Conservation (phyloP, 2,113 vertebrate genomes). For the Rutilus rutilus region DNA sequence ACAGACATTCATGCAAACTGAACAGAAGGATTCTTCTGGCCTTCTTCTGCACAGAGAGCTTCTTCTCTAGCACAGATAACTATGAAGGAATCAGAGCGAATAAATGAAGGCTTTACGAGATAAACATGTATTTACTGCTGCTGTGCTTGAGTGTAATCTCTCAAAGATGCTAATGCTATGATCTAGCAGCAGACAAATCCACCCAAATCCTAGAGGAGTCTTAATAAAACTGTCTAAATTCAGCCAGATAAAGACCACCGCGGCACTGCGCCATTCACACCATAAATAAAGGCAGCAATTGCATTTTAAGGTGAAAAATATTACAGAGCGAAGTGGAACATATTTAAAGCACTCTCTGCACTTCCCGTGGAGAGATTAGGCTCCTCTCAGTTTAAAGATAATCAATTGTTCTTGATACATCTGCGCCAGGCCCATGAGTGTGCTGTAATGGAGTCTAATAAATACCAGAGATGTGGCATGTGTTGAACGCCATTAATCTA, state of each 20-base stretch:
- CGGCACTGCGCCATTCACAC: conserved; percentile 64
- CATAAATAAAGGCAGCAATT: conserved; percentile 75
- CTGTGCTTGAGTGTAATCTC: conserved; percentile 48
- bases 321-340: conserved; percentile 72
- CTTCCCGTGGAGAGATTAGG: conserved; percentile 72
- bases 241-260: conserved; percentile 75
- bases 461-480: conserved; percentile 70
- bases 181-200: conserved; percentile 59
- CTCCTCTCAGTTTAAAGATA: conserved; percentile 77
- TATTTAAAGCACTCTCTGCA: conserved; percentile 77
- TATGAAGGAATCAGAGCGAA: background rate
- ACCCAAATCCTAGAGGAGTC: conserved; percentile 58
- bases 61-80: conserved; percentile 22
- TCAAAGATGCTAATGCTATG: conserved; percentile 58
- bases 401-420: conserved; percentile 80
- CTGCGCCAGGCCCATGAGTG: conserved; percentile 60
- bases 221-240: conserved; percentile 77
- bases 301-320: conserved; percentile 79
- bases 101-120: conserved; percentile 43
- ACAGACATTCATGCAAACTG: conserved; percentile 16
- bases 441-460: conserved; percentile 72
- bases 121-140: conserved; percentile 54
- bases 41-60: conserved; percentile 15
- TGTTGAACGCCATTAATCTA: conserved; percentile 80
- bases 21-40: background rate